phyloP scores from a whole-genome alignment of 2,888 invertebrate species.

The Hypomecis atomaria region DNA sequence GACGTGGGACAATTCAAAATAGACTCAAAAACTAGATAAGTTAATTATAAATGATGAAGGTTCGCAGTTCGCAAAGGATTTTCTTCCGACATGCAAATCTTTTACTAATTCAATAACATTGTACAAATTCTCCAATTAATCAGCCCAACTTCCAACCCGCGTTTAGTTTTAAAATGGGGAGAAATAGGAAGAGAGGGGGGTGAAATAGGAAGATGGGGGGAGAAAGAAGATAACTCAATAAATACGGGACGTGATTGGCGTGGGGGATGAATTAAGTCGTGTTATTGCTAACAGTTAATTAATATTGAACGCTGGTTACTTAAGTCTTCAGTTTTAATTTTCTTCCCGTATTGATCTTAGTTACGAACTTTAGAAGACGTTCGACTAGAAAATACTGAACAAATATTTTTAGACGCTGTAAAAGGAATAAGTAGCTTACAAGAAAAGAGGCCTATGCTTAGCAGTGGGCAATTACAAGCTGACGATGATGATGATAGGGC shows the following conservation, averaged over 20 bases:
- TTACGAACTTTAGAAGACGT: background rate
- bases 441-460: too few species aligned
- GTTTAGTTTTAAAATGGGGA: constrained; percentile 8
- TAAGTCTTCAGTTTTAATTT: background rate
- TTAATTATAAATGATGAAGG: too few species aligned
- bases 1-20: too few species aligned
- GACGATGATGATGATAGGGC: too few species aligned
- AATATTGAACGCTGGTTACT: constrained; percentile 6
- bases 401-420: too few species aligned
- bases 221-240: constrained; percentile 36
- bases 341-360: background rate
- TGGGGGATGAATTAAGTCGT: constrained; percentile 25
- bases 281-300: constrained; percentile 24
- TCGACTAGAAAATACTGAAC: too few species aligned
- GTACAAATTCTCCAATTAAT: background rate
- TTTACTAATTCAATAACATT: too few species aligned
- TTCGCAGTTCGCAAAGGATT: too few species aligned
- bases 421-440: too few species aligned
- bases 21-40: too few species aligned
- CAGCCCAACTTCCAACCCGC: constrained; percentile 5
- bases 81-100: too few species aligned
- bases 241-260: constrained; percentile 43
- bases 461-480: too few species aligned
- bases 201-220: constrained; percentile 5
- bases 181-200: background rate